These are phyloP conservation scores for Sicus ferrugineus DNA, from an alignment of 2,888 invertebrate species.

Conservation along the genomic window DNA sequence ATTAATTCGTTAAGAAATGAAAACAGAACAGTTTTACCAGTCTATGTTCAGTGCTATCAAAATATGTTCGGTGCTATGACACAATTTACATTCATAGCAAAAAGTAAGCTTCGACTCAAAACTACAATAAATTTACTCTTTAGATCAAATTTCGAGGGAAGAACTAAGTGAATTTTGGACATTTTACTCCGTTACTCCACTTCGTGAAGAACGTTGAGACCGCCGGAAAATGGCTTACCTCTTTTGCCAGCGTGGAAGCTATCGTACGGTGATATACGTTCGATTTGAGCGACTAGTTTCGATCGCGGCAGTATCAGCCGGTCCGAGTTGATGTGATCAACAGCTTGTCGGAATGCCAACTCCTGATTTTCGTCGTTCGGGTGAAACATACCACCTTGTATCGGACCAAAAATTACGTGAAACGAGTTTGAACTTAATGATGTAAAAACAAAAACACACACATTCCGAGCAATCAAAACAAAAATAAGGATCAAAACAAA, in stretches of 20 bases:
- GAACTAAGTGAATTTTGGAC: background rate
- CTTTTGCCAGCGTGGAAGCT: slow-evolving; percentile 94
- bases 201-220: background rate
- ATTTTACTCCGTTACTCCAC: background rate
- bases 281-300: slow-evolving; percentile 88
- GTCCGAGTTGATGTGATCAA: slow-evolving; percentile 88
- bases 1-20: background rate
- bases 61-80: too few species aligned
- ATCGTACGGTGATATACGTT: slow-evolving; percentile 88
- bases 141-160: background rate
- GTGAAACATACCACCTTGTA: slow-evolving; percentile 85
- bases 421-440: slow-evolving; percentile 19
- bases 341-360: slow-evolving; percentile 90
- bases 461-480: slow-evolving; percentile 19
- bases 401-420: slow-evolving; percentile 33
- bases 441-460: slow-evolving; percentile 11
- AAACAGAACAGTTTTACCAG: too few species aligned
- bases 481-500: slow-evolving; percentile 4
- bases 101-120: background rate
- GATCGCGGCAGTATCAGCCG: slow-evolving; percentile 82
- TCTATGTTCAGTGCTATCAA: too few species aligned
- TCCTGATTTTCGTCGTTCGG: slow-evolving; percentile 88
- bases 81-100: too few species aligned
- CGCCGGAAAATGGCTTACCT: slow-evolving; percentile 69
- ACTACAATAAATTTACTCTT: background rate